Conservation (phyloP, 2,888 invertebrate species). For the Conus canariensis region DNA sequence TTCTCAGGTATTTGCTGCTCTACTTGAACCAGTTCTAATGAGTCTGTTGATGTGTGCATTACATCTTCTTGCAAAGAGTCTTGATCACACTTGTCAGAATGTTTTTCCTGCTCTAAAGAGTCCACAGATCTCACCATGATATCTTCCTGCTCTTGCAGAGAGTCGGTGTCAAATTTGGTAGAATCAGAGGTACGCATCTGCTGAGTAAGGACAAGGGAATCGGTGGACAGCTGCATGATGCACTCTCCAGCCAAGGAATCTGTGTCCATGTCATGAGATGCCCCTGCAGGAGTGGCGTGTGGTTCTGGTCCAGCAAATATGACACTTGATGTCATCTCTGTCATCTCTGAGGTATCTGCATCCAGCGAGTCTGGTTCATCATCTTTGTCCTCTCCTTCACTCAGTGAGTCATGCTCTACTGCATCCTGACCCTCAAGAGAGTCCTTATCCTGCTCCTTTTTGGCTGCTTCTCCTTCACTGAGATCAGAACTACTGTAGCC, state of each 20-base stretch:
- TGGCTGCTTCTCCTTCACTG: conserved; percentile 44
- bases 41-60: conserved; percentile 69
- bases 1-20: conserved; percentile 45
- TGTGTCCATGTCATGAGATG: conserved; percentile 60
- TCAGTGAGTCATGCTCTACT: conserved; percentile 69
- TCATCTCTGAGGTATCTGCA: conserved; percentile 70
- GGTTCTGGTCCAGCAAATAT: conserved; percentile 56
- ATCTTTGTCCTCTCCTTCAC: conserved; percentile 67
- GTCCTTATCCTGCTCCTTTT: conserved; percentile 61
- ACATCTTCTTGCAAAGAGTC: conserved; percentile 65
- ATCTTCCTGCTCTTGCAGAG: conserved; percentile 55
- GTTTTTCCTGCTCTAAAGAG: conserved; percentile 65
- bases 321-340: conserved; percentile 71
- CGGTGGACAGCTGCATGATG: conserved; percentile 71
- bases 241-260: conserved; percentile 69
- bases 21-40: conserved; percentile 57
- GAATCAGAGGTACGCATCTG: conserved; percentile 54
- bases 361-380: conserved; percentile 71
- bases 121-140: conserved; percentile 58
- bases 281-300: conserved; percentile 59
- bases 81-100: conserved; percentile 52
- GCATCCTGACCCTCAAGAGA: conserved; percentile 70
- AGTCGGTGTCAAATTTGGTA: conserved; percentile 57
- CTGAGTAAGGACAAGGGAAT: conserved; percentile 62
- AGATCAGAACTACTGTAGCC: conserved; percentile 53